Evolutionary conservation across 2,797 vertebrate species (phyloP), one percentile per base, ranked within the genome.

Genomic region (Hydrocynus forskahlii): DNA sequence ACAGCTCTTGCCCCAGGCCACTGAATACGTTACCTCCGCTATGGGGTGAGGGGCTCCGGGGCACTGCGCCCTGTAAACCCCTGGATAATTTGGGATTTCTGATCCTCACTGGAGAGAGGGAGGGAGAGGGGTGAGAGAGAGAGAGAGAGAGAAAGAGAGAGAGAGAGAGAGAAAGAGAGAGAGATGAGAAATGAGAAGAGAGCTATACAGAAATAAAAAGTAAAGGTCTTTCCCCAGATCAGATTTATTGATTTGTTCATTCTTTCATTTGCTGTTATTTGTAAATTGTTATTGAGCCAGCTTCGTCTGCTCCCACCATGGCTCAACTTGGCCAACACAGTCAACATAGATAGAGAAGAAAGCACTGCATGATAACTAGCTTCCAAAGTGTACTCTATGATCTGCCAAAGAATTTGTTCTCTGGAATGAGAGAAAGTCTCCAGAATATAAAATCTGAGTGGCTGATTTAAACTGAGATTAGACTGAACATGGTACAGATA

Each of bases 41-140:
- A 89, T 93, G 92, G 92, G 94, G 93, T 91, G 88, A 83, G 86
- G 93, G 93, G 92, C 94, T 94, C 89, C 88, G 89, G 95, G 94
- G 93, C 94, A 94, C 91, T 86, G 86, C 81, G 91, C 92, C 94
- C 93, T 89, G 52, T 95, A 94, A 95, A 95, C 95, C 92, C 76
- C 90, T 93, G 94, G 94, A 95, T 95, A 94, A 96, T 96, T 97
- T 95, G 95, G 95, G 95, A 97, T 96, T 96, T 96, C 91, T 91
- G 91, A 73, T 87, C 90, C 90, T 73, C 91, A 94, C 95, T 92
- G 91, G 85, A 93, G 92, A 93, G 81, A 54, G 40, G 29, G 50
- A 48, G 48, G 52, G 40, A 21, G 66, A 35, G 67, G 29, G 48
- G 25, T 72, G 67, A 19, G 25, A 73, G 80, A 78, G 75, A 54